Conservation (phyloP, 64 coral and sea anemone genomes). For the Cladopsammia gracilis region DNA sequence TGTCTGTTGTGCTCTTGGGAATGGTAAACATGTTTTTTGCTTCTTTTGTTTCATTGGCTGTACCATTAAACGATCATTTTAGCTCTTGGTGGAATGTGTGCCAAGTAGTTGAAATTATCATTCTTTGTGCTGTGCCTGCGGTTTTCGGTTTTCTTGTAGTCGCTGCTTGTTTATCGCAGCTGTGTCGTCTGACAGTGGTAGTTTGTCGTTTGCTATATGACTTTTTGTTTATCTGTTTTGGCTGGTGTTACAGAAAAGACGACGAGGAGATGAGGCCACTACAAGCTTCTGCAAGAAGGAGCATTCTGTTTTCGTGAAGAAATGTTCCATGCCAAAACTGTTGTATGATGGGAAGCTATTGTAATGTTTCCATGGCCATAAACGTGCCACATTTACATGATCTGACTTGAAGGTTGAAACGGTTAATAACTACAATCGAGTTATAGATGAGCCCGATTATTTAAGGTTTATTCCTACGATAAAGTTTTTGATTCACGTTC, state of each 20-base stretch:
- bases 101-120: constrained; percentile 20
- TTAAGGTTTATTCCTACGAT: too few species aligned
- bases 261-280: background rate
- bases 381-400: too few species aligned
- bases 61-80: constrained; percentile 38
- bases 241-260: background rate
- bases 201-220: background rate
- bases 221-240: background rate
- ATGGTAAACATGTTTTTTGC: constrained; percentile 53
- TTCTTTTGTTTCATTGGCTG: constrained; percentile 40
- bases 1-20: constrained; percentile 61
- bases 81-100: constrained; percentile 8
- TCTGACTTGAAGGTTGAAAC: too few species aligned
- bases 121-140: constrained; percentile 52
- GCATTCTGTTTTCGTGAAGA: too few species aligned
- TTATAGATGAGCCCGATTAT: too few species aligned
- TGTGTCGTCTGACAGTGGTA: background rate
- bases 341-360: too few species aligned
- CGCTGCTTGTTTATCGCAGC: background rate
- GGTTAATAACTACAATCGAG: too few species aligned
- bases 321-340: too few species aligned
- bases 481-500: too few species aligned
- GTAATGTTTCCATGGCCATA: too few species aligned
- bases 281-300: too few species aligned
- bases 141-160: constrained; percentile 47